A percentile compares a stretch with the other conserved stretches of the same genome.
phyloP scores from a whole-genome alignment of 1,140 invertebrate genomes.

The Drosophila quadrilineata region DNA sequence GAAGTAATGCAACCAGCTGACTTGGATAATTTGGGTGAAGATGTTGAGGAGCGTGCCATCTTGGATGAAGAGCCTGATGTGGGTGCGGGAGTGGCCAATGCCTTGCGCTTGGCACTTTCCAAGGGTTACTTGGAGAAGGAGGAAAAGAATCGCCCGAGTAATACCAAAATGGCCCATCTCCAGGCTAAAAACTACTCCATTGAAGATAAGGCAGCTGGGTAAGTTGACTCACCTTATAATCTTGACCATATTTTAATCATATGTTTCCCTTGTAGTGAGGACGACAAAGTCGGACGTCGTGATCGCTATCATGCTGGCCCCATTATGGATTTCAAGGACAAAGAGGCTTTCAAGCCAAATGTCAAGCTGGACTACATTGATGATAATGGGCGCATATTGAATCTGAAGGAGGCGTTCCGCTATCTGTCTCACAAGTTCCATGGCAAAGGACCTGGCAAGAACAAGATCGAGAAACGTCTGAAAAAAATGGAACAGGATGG shows the following conservation, averaged over 20 bases:
- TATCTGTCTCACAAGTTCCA: conserved; percentile 99
- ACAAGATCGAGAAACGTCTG: conserved; percentile 98
- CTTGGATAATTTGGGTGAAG: conserved; percentile 73
- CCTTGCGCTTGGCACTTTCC: conserved; percentile 94
- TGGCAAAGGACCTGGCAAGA: conserved; percentile 99
- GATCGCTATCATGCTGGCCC: conserved; percentile 90
- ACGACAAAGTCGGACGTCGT: conserved; percentile 90
- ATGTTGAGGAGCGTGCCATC: conserved; percentile 86
- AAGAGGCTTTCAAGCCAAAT: conserved; percentile 95
- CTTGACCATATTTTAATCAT: not conserved
- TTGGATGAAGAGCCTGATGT: conserved; percentile 97
- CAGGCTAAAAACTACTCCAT: conserved; percentile 97
- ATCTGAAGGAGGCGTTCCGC: conserved; percentile 97
- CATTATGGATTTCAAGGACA: conserved; percentile 96
- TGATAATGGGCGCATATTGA: conserved; percentile 93
- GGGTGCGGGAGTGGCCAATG: conserved; percentile 95
- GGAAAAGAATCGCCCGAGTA: conserved; percentile 87
- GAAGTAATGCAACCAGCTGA: conserved; percentile 67
- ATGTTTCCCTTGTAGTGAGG: conserved; percentile 84
- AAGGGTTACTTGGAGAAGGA: conserved; percentile 97
- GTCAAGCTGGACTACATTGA: conserved; percentile 99
- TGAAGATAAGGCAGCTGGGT: conserved; percentile 96
- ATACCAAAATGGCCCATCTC: conserved; percentile 87
- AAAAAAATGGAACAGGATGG: conserved; percentile 97
- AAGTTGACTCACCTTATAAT: conserved; percentile 58